These are phyloP conservation scores for Aspidiotus destructor DNA, from an alignment of 2,888 invertebrate genomes.

Conservation along the genomic window DNA sequence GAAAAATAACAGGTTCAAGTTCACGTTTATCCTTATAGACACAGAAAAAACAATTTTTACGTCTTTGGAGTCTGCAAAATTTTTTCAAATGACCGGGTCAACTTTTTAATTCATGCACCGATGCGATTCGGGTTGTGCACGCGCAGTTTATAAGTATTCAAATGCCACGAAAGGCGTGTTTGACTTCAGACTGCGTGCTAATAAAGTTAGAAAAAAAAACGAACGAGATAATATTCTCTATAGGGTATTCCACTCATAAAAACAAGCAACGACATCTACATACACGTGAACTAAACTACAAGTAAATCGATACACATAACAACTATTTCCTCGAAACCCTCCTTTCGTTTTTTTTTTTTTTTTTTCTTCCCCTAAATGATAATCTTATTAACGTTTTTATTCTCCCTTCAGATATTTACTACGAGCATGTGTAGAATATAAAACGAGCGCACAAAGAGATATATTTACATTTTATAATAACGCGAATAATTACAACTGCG, in stretches of 20 bases:
- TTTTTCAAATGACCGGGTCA: too few relatives aligned
- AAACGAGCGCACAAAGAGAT: too few relatives aligned
- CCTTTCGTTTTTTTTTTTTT: slow-evolving; percentile 1
- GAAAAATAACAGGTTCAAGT: not conserved
- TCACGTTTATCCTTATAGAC: not conserved
- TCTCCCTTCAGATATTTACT: not conserved
- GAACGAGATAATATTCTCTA: not conserved
- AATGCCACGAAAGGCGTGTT: not conserved
- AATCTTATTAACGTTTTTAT: slow-evolving; percentile 3
- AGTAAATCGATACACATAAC: slow-evolving; percentile 29
- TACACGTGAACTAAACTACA: slow-evolving; percentile 26
- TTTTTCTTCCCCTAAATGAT: not conserved
- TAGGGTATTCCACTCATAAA: not conserved
- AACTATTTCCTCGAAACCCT: slow-evolving; percentile 14
- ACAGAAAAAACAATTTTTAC: too few relatives aligned
- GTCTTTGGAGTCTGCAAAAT: too few relatives aligned
- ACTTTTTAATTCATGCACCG: too few relatives aligned
- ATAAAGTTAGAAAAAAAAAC: not conserved
- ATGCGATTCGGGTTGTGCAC: too few relatives aligned
- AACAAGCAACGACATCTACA: slow-evolving; percentile 23
- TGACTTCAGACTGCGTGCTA: not conserved
- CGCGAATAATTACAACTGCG: too few relatives aligned
- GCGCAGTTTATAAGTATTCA: too few relatives aligned
- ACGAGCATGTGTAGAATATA: too few relatives aligned
- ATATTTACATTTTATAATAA: too few relatives aligned